Base-by-base conservation (phyloP, 2,888 invertebrate genomes). In the Andrena camellia region DNA sequence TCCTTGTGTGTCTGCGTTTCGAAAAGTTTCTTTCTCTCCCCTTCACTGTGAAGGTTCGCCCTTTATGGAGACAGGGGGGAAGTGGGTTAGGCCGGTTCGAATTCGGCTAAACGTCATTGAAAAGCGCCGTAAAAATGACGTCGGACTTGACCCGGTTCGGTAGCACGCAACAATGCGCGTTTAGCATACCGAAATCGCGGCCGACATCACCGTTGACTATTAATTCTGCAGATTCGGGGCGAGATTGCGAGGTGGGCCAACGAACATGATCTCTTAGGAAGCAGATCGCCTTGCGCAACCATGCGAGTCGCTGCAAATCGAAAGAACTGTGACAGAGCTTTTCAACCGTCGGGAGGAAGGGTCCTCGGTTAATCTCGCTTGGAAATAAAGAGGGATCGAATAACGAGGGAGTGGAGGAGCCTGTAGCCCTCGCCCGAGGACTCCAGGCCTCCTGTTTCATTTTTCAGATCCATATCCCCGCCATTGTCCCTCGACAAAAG, bases 111-210 rank as follows among this genome's bases (percentile, higher is more conserved):
- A 48, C 63, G 72, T 77, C 74, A 74, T 79, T 84, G 82, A 86
- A 79, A 70, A 57, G 67, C 74, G 67, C 17, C 68, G 75, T 63
- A 86, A 85, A 86, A 85, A 64, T 75, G 76, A 79, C 77, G 67
- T 66, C 77, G 85, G 84, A 87, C 88, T 87, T 88, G 88, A 88
- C 88, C 88, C 66, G 77, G 64, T 82, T 88, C 78, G 59, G 23
- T 4, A 26, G 23, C 62, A 29, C 54, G 64, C 26, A 70, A 86
- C 74, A 60, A 73, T 79, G 82, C 85, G 84, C 79, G 88, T 62
- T 84, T 54, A 67, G 81, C 70, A 66, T 88, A 72, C 54, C 60
- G 54, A 87, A 83, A 80, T 79, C 17, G 20, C 50, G 23, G 70
- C 5, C 33, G 13, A 57, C 48, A 79, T 77, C 62, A 66, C 70